Base-by-base conservation (phyloP, 2,797 vertebrate species). In the Chaetodon trifasciatus region DNA sequence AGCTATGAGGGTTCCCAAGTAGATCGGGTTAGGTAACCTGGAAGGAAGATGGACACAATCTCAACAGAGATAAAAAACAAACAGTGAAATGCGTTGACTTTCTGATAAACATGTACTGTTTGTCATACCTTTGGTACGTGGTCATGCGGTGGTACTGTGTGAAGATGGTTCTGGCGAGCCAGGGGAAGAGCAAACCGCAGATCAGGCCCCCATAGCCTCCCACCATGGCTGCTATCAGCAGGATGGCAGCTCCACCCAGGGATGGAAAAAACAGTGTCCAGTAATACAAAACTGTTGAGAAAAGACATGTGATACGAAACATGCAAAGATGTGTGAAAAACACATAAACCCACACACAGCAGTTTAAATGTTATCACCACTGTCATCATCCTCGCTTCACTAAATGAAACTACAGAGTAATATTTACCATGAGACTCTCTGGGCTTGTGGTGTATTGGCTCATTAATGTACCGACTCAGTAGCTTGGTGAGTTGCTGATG, bases 11-110 rank as follows among this genome's bases (percentile, higher is more conserved):
- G 94, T 95, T 74, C 96, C 96, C 81, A 96, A 78, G 87, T 96
- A 96, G 79, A 96, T 69, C 0, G 96, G 96, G 78, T 97, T 97
- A n/a, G 95, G 94, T 75, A 94, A 91, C 92, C 96, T 96, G 76
- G 28, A 91, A 86, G 42, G 42, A 84, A 85, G 16, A 79, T 5
- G 73, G 8, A 77, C 1, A 37, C 11, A 3, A 16, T 47, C 8
- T 85, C 7, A 89, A 24, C 44, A 65, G 21, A 65, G 17, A 72
- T 53, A 42, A 19, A 19, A 44, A 46, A 77, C 9, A 50, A 63
- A 66, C 35, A 24, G 32, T 56, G n/a, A 73, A 71, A 57, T 57
- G 17, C 32, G 17, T 13, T 46, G 63, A 81, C 10, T 24, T 57
- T 40, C 17, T 40, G 8, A 28, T 23, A n/a, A 49, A 55, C 3